Evolutionary conservation across 2,888 invertebrate species (phyloP).

Genomic region (Drosophila melanosoma): DNA sequence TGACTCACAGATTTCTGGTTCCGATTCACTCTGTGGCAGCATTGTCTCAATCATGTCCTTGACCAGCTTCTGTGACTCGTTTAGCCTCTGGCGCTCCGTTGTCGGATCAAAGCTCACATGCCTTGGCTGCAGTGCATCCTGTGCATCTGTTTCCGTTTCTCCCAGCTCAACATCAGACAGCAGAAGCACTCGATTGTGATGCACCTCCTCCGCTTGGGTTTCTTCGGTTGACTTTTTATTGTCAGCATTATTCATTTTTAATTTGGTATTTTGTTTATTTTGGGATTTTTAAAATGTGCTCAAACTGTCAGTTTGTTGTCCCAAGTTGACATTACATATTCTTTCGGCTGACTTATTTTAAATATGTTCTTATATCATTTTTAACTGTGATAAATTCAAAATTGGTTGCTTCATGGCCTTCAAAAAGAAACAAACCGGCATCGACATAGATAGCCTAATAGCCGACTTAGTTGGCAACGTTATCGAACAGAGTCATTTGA

Average conservation of each 20-base stretch:
- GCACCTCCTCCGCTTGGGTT: not conserved
- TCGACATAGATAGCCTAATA: constrained; percentile 52
- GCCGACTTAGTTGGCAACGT: constrained; percentile 59
- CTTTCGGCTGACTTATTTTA: constrained; percentile 1
- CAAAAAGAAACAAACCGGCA: constrained; percentile 46
- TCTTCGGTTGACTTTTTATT: not conserved
- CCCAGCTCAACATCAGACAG: constrained; percentile 51
- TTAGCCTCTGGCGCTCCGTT: not conserved
- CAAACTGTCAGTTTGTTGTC: constrained; percentile 30
- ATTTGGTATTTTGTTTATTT: constrained; percentile 27
- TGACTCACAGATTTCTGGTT: not conserved
- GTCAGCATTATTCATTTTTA: constrained; percentile 34
- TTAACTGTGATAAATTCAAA: constrained; percentile 49
- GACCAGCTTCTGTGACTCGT: constrained; percentile 30
- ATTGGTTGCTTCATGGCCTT: constrained; percentile 61
- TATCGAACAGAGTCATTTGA: constrained; percentile 28
- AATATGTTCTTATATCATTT: constrained; percentile 36
- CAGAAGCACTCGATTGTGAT: constrained; percentile 18
- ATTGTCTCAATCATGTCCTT: constrained; percentile 45
- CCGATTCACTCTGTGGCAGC: constrained; percentile 30
- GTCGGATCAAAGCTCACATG: constrained; percentile 20
- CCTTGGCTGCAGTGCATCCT: not conserved
- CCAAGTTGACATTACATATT: constrained; percentile 31
- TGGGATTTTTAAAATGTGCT: constrained; percentile 7
- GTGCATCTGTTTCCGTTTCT: constrained; percentile 59